These are phyloP conservation scores for Nansenia antarctica DNA, from an alignment of 2,113 vertebrate genomes.

Conservation along the genomic window DNA sequence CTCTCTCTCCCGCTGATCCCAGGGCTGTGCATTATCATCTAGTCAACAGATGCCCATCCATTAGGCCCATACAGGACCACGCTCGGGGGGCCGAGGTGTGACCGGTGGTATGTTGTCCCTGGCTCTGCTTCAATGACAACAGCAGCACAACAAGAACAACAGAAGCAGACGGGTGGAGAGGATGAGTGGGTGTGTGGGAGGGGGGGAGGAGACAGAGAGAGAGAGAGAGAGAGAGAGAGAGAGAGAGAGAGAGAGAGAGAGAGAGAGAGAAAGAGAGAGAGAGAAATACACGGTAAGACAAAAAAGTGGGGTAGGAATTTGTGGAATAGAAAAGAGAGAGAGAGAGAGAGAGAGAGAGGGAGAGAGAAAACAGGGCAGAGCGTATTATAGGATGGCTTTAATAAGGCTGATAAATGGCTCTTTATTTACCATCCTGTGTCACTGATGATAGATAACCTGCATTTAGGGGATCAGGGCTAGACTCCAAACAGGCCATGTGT, in stretches of 20 bases:
- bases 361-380: slow-evolving; percentile 40
- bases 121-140: background rate
- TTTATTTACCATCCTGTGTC: slow-evolving; percentile 64
- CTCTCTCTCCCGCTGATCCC: background rate
- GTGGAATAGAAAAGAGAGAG: slow-evolving; percentile 7
- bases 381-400: slow-evolving; percentile 34
- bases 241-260: background rate
- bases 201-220: background rate
- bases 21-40: too few species aligned
- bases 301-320: slow-evolving; percentile 7
- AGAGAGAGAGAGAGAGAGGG: slow-evolving; percentile 26
- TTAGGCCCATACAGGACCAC: background rate
- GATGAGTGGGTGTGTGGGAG: background rate
- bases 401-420: slow-evolving; percentile 60
- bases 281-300: slow-evolving; percentile 13
- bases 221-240: slow-evolving; percentile 21
- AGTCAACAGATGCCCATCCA: background rate
- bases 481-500: slow-evolving; percentile 50
- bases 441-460: slow-evolving; percentile 69
- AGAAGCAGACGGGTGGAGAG: too few species aligned
- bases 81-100: background rate
- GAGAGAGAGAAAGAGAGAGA: slow-evolving; percentile 12
- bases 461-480: slow-evolving; percentile 59
- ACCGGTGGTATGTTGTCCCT: background rate
- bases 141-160: background rate